Evolutionary conservation across 2,888 invertebrate genomes (phyloP).

Genomic region (Cylloceria caligata): DNA sequence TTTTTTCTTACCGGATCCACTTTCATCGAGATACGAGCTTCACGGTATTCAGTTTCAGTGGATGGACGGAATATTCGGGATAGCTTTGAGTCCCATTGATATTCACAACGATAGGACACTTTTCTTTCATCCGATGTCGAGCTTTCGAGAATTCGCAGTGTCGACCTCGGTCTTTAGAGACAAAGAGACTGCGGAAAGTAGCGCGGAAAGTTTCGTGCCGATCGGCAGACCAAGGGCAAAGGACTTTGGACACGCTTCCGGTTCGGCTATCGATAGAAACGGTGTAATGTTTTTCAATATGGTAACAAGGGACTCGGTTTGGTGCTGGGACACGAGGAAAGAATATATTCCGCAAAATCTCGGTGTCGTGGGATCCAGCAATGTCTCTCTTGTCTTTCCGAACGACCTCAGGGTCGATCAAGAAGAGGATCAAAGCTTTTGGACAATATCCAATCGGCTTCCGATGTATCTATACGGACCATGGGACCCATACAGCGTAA

Average conservation of each 20-base stretch:
- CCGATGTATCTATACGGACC: slow-evolving; percentile 90
- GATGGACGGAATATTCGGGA: slow-evolving; percentile 92
- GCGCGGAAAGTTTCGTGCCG: slow-evolving; percentile 79
- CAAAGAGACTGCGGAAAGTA: slow-evolving; percentile 84
- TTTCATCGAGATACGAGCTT: slow-evolving; percentile 89
- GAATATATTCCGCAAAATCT: slow-evolving; percentile 88
- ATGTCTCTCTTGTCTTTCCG: slow-evolving; percentile 90
- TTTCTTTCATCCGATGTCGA: slow-evolving; percentile 93
- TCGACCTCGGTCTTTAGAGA: slow-evolving; percentile 88
- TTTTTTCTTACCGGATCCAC: slow-evolving; percentile 90
- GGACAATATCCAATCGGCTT: slow-evolving; percentile 91
- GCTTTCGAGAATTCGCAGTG: slow-evolving; percentile 91
- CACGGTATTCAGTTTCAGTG: slow-evolving; percentile 92
- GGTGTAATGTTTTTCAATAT: slow-evolving; percentile 93
- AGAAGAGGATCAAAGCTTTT: slow-evolving; percentile 89
- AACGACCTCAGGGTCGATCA: slow-evolving; percentile 93
- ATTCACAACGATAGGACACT: slow-evolving; percentile 87
- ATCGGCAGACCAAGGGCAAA: slow-evolving; percentile 82
- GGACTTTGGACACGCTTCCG: slow-evolving; percentile 89
- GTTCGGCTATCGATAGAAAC: slow-evolving; percentile 89
- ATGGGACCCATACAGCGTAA: slow-evolving; percentile 88
- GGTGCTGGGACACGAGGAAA: slow-evolving; percentile 92
- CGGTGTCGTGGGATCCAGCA: slow-evolving; percentile 88
- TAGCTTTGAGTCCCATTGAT: slow-evolving; percentile 88
- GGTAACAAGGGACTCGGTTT: slow-evolving; percentile 90